A percentile compares a stretch with the other conserved stretches of the same genome.
phyloP scores from a whole-genome alignment of 2,888 invertebrate genomes.

The Philonicus albiceps region DNA sequence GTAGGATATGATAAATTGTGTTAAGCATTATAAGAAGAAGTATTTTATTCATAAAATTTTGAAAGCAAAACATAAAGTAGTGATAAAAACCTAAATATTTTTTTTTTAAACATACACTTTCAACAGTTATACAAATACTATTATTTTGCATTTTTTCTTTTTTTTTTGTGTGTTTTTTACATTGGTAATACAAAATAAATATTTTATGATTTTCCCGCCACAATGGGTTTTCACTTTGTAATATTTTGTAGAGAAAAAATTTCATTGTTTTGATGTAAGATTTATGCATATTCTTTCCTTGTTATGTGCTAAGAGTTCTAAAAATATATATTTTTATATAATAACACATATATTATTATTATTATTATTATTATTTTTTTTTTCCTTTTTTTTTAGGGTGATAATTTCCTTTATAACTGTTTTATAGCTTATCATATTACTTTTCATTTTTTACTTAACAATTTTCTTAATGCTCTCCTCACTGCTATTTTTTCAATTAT shows the following conservation, averaged over 20 bases:
- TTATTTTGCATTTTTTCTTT: not conserved
- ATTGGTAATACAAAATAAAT: constrained; percentile 20
- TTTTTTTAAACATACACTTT: not conserved
- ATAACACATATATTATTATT: constrained; percentile 25
- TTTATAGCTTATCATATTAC: constrained; percentile 5
- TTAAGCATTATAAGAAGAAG: not conserved
- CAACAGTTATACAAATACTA: constrained; percentile 7
- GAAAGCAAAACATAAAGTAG: not conserved
- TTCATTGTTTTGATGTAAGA: constrained; percentile 29
- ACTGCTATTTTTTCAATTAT: not conserved
- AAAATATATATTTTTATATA: constrained; percentile 35
- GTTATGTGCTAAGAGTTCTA: not conserved
- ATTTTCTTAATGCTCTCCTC: not conserved
- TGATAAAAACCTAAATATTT: not conserved
- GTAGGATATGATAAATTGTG: not conserved
- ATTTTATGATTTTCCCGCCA: constrained; percentile 29
- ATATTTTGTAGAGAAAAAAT: not conserved
- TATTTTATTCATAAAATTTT: not conserved
- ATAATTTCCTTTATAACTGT: constrained; percentile 29
- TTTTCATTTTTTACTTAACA: constrained; percentile 4
- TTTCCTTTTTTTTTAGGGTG: not conserved
- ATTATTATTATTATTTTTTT: not conserved
- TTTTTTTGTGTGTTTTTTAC: not conserved
- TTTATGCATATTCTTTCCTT: constrained; percentile 23
- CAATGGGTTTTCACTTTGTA: constrained; percentile 27